Evolutionary conservation across 2,888 invertebrate genomes (phyloP).

Genomic region (Zhuqinia jingwanae): DNA sequence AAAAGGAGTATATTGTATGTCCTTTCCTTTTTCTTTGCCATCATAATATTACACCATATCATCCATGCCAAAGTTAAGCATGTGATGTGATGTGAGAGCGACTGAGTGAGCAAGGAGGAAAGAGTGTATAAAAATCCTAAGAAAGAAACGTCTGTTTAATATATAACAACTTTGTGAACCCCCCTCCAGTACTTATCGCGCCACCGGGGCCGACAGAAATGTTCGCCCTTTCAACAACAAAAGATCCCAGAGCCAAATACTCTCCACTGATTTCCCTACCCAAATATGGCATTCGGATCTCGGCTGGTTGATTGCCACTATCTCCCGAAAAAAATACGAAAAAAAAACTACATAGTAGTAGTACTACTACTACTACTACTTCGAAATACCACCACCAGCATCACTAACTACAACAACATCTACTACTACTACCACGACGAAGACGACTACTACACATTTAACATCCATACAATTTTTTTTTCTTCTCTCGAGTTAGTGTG

Average conservation of each 20-base stretch:
- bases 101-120: constrained; percentile 34
- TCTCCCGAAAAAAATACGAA: constrained; percentile 67
- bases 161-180: constrained; percentile 18
- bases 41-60: constrained; percentile 57
- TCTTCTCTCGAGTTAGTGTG: constrained; percentile 59
- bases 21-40: constrained; percentile 47
- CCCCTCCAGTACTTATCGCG: constrained; percentile 76
- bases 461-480: constrained; percentile 53
- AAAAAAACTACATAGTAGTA: constrained; percentile 62
- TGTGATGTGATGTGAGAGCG: constrained; percentile 59
- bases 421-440: constrained; percentile 44
- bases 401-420: constrained; percentile 72
- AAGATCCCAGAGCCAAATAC: constrained; percentile 79
- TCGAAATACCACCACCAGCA: constrained; percentile 73
- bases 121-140: constrained; percentile 29
- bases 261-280: constrained; percentile 80
- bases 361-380: constrained; percentile 48
- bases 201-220: constrained; percentile 76
- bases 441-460: constrained; percentile 61
- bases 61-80: constrained; percentile 62
- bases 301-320: constrained; percentile 78
- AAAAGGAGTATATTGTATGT: constrained; percentile 57
- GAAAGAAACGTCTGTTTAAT: constrained; percentile 49
- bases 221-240: constrained; percentile 78
- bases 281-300: constrained; percentile 80